Evolutionary conservation across 2,113 vertebrate genomes (phyloP).

Genomic region (cattle (Bos taurus)): DNA sequence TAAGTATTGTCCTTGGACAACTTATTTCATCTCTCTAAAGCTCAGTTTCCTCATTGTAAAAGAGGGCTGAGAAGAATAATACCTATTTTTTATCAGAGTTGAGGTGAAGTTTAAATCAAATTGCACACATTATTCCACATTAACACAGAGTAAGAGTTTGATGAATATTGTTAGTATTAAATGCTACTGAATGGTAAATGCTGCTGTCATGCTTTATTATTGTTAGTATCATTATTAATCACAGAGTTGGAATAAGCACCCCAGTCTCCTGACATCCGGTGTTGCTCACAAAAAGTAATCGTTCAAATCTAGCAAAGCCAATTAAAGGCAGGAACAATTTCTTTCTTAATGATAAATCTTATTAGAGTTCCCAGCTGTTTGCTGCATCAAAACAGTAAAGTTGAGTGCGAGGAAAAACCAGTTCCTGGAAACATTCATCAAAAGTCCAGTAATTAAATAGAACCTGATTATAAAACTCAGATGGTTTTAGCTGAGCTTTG

Average conservation of each 20-base stretch:
- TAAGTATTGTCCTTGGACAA: neutral
- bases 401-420: neutral
- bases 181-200: constrained; percentile 37
- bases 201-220: constrained; percentile 34
- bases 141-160: neutral
- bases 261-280: constrained; percentile 21
- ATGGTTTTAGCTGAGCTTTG: neutral
- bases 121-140: neutral
- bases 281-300: constrained; percentile 11
- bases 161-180: constrained; percentile 42
- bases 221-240: constrained; percentile 41
- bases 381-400: neutral
- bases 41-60: constrained; percentile 37
- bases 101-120: neutral
- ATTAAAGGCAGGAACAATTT: constrained; percentile 24
- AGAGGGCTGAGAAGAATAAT: neutral
- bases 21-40: neutral
- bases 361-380: constrained; percentile 18
- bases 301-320: neutral
- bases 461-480: neutral
- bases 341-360: constrained; percentile 29
- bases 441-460: neutral
- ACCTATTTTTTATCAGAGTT: neutral
- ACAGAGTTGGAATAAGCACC: constrained; percentile 19
- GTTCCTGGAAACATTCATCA: neutral